phyloP scores from a whole-genome alignment of 1,140 invertebrate species.

The Lepidurus arcticus region DNA sequence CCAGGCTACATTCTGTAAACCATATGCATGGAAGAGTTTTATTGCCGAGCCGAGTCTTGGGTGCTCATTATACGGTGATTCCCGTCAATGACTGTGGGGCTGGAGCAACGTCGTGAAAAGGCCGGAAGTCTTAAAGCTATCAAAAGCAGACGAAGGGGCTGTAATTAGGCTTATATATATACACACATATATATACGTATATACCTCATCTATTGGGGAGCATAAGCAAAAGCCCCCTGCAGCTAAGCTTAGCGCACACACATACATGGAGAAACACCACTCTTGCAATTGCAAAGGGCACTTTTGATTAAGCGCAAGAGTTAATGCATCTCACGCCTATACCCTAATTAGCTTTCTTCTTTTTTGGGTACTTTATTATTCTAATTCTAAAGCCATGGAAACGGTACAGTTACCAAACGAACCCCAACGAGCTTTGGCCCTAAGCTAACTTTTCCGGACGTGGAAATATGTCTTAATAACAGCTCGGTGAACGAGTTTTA shows the following conservation, averaged over 20 bases:
- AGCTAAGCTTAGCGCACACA: too few relatives aligned
- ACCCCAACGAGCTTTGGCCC: background rate
- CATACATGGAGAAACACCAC: background rate
- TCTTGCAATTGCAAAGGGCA: background rate
- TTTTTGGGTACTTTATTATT: background rate
- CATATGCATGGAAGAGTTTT: constrained; percentile 11
- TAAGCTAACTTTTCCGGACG: background rate
- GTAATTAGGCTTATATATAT: constrained; percentile 22
- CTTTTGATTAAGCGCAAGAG: constrained; percentile 17
- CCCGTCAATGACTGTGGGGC: constrained; percentile 16
- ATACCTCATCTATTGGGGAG: background rate
- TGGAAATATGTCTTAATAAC: constrained; percentile 20
- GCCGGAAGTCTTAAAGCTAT: constrained; percentile 21
- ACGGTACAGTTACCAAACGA: background rate
- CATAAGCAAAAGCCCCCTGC: too few relatives aligned
- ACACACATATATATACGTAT: too few relatives aligned
- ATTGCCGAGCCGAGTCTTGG: background rate
- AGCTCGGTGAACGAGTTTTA: background rate
- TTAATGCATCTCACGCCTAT: constrained; percentile 21
- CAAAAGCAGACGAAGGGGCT: constrained; percentile 18
- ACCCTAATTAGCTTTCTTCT: background rate
- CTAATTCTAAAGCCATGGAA: background rate
- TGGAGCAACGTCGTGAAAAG: constrained; percentile 14
- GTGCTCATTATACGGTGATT: constrained; percentile 21
- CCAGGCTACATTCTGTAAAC: background rate